phyloP scores from a whole-genome alignment of 64 coral and sea anemone genomes.

The Anthopleura sola region DNA sequence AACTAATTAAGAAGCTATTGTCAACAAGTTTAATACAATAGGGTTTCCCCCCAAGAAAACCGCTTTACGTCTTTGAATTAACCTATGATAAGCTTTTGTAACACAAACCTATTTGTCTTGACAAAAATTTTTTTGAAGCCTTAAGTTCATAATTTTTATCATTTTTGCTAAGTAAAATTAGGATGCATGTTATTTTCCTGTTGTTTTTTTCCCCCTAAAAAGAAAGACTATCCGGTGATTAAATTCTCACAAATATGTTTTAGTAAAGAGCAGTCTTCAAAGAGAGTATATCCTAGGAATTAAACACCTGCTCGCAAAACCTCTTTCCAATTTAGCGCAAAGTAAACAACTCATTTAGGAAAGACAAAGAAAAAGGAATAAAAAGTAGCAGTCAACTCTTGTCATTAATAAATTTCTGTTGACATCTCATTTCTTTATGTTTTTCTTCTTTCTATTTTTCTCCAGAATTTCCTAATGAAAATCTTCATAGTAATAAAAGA shows the following conservation, averaged over 20 bases:
- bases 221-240: no score
- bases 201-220: no score
- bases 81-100: no score
- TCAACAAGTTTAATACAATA: no score
- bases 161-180: no score
- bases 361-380: background rate
- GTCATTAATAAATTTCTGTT: background rate
- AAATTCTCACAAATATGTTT: no score
- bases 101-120: no score
- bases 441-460: background rate
- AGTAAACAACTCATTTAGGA: background rate
- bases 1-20: no score
- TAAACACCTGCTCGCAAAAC: background rate
- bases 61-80: no score
- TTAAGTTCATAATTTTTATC: no score
- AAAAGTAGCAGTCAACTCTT: background rate
- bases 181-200: background rate
- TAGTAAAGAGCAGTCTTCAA: background rate
- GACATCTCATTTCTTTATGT: background rate
- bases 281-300: background rate
- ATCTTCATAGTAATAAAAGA: background rate
- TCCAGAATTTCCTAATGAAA: background rate
- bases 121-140: no score
- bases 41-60: no score
- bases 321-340: background rate